Conservation (phyloP, 2,797 vertebrate species). For the Siniperca undulata region DNA sequence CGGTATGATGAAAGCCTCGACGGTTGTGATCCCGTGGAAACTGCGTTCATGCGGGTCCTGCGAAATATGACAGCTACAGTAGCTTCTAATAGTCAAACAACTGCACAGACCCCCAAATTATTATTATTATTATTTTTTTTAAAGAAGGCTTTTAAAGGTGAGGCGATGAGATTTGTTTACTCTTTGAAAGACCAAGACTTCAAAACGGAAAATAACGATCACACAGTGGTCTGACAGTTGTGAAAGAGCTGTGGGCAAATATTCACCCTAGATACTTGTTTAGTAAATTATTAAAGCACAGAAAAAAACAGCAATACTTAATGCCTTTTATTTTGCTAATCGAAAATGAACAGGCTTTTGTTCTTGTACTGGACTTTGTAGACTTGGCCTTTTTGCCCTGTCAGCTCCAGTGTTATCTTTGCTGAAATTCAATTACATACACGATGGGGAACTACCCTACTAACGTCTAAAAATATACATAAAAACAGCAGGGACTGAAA, state of each 20-base stretch:
- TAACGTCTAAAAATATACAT: not conserved
- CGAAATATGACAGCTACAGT: too few relatives aligned
- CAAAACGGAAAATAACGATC: conserved; percentile 37
- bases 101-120: too few relatives aligned
- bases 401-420: conserved; percentile 16
- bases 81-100: not conserved
- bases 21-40: too few relatives aligned
- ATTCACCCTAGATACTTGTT: conserved; percentile 18
- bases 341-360: conserved; percentile 18
- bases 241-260: conserved; percentile 35
- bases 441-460: not conserved
- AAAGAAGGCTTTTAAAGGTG: not conserved
- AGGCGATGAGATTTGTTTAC: conserved; percentile 34
- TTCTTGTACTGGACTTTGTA: conserved; percentile 14
- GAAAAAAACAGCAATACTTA: conserved; percentile 7
- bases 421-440: conserved; percentile 34
- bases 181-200: conserved; percentile 33
- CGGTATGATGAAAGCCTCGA: too few relatives aligned
- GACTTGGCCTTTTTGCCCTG: conserved; percentile 8
- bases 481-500: conserved; percentile 23
- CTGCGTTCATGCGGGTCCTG: too few relatives aligned
- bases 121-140: too few relatives aligned
- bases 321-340: conserved; percentile 28
- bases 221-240: conserved; percentile 18
- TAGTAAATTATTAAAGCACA: conserved; percentile 45